A percentile compares a stretch with the other conserved stretches of the same genome.
phyloP scores from a whole-genome alignment of 2,888 invertebrate genomes.

The Ophion slaviceki region DNA sequence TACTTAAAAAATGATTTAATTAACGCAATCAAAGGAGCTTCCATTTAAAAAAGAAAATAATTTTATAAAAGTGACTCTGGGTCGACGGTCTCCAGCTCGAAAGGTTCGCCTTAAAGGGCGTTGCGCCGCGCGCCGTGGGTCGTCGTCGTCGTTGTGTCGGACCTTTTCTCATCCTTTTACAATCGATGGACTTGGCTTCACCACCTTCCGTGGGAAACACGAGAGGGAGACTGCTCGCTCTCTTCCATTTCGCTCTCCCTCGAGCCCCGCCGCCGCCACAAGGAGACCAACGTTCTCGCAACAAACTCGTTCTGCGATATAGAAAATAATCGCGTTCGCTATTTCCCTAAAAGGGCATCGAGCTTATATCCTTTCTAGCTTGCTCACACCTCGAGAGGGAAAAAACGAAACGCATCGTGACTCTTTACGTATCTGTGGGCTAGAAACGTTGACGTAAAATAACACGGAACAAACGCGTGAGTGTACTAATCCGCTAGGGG shows the following conservation, averaged over 20 bases:
- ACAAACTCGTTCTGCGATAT: too few species aligned
- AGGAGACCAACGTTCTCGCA: background rate
- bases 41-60: background rate
- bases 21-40: background rate
- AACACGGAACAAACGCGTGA: too few species aligned
- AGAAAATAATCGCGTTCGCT: too few species aligned
- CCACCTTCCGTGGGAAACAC: slow-evolving; percentile 34
- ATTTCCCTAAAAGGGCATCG: too few species aligned
- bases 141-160: background rate
- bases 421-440: too few species aligned
- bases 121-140: slow-evolving; percentile 12
- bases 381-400: too few species aligned
- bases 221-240: slow-evolving; percentile 9
- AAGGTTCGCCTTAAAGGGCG: slow-evolving; percentile 18
- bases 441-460: too few species aligned
- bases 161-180: slow-evolving; percentile 40
- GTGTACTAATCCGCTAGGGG: too few species aligned
- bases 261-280: background rate
- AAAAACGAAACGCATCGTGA: too few species aligned
- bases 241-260: too few species aligned
- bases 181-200: slow-evolving; percentile 35
- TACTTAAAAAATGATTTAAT: too few species aligned
- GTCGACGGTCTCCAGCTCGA: background rate
- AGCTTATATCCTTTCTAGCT: too few species aligned
- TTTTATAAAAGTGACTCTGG: background rate